Conservation (phyloP, 2,797 vertebrate species). For the Epinephelus malabaricus region DNA sequence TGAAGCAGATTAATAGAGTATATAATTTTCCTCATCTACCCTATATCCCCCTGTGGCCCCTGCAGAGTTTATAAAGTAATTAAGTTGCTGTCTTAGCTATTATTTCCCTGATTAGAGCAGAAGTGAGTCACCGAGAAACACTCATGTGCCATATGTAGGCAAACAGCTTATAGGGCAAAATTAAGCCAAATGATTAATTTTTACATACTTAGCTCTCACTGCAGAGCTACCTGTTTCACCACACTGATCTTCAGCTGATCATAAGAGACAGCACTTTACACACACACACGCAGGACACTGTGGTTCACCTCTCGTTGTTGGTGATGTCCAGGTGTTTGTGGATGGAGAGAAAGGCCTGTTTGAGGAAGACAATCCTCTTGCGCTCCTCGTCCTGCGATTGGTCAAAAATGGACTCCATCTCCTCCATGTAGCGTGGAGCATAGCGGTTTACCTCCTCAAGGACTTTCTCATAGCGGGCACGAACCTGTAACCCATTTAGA, state of each 20-base stretch:
- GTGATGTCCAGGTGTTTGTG: slow-evolving; percentile 90
- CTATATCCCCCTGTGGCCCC: slow-evolving; percentile 14
- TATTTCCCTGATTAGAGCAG: slow-evolving; percentile 39
- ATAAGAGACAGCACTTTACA: not conserved
- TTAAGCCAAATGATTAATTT: slow-evolving; percentile 52
- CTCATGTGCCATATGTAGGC: slow-evolving; percentile 1
- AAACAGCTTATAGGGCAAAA: slow-evolving; percentile 36
- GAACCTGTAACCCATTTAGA: slow-evolving; percentile 70
- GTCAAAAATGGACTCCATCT: slow-evolving; percentile 92
- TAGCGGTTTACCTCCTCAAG: slow-evolving; percentile 90
- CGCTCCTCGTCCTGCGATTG: slow-evolving; percentile 90
- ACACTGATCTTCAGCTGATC: not conserved
- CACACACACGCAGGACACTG: not conserved
- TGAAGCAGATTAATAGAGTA: slow-evolving; percentile 42
- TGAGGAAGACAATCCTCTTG: slow-evolving; percentile 90
- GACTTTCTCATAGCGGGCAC: slow-evolving; percentile 88
- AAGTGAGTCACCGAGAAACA: slow-evolving; percentile 12
- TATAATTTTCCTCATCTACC: slow-evolving; percentile 33
- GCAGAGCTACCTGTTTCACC: not conserved
- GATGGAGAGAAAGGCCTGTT: slow-evolving; percentile 88
- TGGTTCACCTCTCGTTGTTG: slow-evolving; percentile 84
- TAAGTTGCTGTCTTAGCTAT: slow-evolving; percentile 16
- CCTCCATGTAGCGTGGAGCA: slow-evolving; percentile 92
- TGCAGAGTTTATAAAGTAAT: slow-evolving; percentile 47
- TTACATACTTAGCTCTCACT: slow-evolving; percentile 6